Evolutionary conservation across 2,797 vertebrate genomes (phyloP).

Genomic region (Trachurus trachurus): DNA sequence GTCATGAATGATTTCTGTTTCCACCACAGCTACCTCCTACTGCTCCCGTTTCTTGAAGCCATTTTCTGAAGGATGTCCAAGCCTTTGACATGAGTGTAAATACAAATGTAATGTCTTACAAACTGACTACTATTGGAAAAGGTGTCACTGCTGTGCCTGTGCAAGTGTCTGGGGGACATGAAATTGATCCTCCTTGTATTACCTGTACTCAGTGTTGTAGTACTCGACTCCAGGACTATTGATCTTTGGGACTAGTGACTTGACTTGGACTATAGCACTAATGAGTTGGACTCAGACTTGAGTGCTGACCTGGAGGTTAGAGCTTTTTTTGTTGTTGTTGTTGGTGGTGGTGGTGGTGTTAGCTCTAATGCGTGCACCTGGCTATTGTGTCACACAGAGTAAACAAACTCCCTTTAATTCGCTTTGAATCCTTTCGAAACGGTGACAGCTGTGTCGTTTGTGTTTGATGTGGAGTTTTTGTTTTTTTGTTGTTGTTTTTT

Average conservation of each 20-base stretch:
- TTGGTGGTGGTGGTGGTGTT: no score
- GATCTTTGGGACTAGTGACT: neutral
- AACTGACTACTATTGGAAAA: neutral
- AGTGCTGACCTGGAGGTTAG: no score
- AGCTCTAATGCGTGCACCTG: no score
- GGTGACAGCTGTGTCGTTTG: no score
- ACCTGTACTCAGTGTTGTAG: neutral
- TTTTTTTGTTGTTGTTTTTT: no score
- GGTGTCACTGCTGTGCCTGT: neutral
- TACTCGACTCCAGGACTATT: neutral
- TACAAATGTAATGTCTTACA: neutral
- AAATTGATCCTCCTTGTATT: neutral
- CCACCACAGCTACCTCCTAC: conserved; percentile 6
- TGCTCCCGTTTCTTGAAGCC: conserved; percentile 15
- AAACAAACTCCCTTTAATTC: no score
- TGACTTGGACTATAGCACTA: no score
- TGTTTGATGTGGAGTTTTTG: no score
- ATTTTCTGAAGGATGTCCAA: neutral
- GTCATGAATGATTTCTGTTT: conserved; percentile 38
- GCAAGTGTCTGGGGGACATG: neutral
- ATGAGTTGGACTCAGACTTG: neutral
- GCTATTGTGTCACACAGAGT: no score
- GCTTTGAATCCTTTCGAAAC: no score
- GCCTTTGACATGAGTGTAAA: neutral
- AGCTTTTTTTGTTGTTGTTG: no score